These are phyloP conservation scores for Atrichornis clamosus DNA, from an alignment of 2,113 vertebrate genomes.

Conservation along the genomic window DNA sequence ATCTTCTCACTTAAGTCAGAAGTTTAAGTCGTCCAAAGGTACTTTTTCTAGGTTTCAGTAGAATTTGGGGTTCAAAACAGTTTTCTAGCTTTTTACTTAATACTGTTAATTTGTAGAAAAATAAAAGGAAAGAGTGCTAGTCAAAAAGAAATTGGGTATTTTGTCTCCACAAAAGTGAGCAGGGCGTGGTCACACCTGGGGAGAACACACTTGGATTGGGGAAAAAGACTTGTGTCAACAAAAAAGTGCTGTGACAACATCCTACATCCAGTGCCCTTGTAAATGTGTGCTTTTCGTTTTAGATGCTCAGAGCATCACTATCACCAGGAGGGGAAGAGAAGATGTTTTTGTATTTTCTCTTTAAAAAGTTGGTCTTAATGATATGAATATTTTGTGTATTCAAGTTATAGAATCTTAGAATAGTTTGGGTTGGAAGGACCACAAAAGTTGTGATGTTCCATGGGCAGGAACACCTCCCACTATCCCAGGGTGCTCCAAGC, in stretches of 20 bases:
- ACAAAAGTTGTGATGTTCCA: too few species aligned
- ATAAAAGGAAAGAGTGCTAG: neutral
- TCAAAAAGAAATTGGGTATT: neutral
- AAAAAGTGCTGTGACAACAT: neutral
- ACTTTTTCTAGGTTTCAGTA: neutral
- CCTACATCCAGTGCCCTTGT: neutral
- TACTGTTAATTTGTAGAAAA: neutral
- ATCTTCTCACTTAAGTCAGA: neutral
- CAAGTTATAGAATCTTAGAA: too few species aligned
- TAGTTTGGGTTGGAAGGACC: too few species aligned
- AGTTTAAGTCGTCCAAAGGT: neutral
- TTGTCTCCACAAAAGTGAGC: neutral
- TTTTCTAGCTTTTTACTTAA: neutral
- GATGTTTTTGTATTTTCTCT: neutral
- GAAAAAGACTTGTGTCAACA: neutral
- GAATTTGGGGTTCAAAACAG: neutral
- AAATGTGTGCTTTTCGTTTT: neutral
- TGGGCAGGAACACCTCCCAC: too few species aligned
- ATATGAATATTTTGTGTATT: too few species aligned
- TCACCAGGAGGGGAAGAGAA: neutral
- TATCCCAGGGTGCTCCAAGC: too few species aligned
- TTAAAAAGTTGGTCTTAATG: neutral
- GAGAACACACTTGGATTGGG: neutral
- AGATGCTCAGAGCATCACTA: accelerated
- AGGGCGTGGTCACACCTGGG: neutral